Conservation (phyloP, 2,888 invertebrate genomes). For the Phasia obesa region DNA sequence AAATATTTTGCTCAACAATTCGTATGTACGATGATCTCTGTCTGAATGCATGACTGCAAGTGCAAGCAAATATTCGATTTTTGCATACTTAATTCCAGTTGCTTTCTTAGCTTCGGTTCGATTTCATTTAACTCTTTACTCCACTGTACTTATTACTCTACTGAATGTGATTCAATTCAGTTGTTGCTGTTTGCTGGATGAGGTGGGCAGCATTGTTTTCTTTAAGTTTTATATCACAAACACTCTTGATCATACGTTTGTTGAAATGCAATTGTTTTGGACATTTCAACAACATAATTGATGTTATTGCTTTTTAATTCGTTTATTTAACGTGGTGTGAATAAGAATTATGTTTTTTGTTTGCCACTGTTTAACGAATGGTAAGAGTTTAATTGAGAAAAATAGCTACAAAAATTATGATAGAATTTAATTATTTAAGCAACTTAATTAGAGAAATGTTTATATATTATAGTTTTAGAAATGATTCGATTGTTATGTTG, state of each 20-base stretch:
- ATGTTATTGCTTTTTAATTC: constrained; percentile 83
- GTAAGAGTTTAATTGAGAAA: neutral
- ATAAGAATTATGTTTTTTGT: constrained; percentile 70
- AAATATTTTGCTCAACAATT: constrained; percentile 43
- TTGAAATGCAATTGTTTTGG: constrained; percentile 72
- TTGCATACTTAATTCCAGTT: constrained; percentile 67
- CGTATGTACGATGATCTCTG: constrained; percentile 2
- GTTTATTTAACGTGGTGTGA: constrained; percentile 76
- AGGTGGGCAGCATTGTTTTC: constrained; percentile 59
- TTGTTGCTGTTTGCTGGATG: constrained; percentile 26
- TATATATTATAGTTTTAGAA: no score
- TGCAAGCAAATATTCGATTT: constrained; percentile 43
- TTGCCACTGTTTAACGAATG: constrained; percentile 5
- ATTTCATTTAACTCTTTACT: constrained; percentile 19
- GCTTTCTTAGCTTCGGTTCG: constrained; percentile 45
- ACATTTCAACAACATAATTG: constrained; percentile 80
- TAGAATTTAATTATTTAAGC: constrained; percentile 37
- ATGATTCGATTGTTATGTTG: no score
- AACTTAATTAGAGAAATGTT: no score
- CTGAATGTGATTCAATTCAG: constrained; percentile 19
- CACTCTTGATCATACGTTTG: constrained; percentile 17
- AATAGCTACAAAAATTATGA: constrained; percentile 29
- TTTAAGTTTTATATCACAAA: constrained; percentile 34
- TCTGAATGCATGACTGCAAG: constrained; percentile 6
- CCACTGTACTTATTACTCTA: constrained; percentile 17